phyloP scores from a whole-genome alignment of 2,797 vertebrate species.

The Clarias fuscus region DNA sequence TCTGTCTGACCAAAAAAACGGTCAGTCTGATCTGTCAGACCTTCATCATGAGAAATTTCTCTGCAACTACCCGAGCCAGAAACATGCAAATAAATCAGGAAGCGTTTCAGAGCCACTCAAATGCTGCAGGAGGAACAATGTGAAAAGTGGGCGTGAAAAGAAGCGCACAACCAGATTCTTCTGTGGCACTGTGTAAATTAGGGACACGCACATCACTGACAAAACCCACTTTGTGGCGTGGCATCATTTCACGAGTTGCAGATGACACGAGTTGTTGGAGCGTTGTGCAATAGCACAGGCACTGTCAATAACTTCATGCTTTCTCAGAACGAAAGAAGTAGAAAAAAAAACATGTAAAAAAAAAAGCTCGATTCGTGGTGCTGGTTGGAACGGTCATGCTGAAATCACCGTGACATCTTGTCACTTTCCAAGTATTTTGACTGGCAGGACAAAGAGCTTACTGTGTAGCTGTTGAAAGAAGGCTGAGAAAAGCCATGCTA shows the following conservation, averaged over 20 bases:
- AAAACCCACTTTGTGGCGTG: slow-evolving; percentile 46
- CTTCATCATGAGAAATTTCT: slow-evolving; percentile 2
- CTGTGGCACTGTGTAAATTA: slow-evolving; percentile 34
- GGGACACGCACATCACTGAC: slow-evolving; percentile 26
- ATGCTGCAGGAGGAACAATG: slow-evolving; percentile 14
- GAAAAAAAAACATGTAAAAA: neutral
- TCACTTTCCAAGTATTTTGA: slow-evolving; percentile 25
- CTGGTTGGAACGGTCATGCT: slow-evolving; percentile 41
- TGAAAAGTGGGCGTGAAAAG: slow-evolving; percentile 8
- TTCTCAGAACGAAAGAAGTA: slow-evolving; percentile 15
- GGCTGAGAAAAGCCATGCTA: slow-evolving; percentile 26
- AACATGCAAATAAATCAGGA: neutral
- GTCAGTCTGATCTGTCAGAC: neutral
- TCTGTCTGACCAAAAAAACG: slow-evolving; percentile 14
- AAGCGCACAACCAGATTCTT: neutral
- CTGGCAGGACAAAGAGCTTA: slow-evolving; percentile 39
- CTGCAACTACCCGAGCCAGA: neutral
- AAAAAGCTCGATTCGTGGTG: slow-evolving; percentile 12
- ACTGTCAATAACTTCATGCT: slow-evolving; percentile 16
- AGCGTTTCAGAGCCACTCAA: neutral
- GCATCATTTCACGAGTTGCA: slow-evolving; percentile 43
- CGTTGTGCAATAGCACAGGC: slow-evolving; percentile 36
- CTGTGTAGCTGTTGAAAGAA: slow-evolving; percentile 29
- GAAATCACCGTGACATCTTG: slow-evolving; percentile 50
- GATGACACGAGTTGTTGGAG: slow-evolving; percentile 34